These are phyloP conservation scores for Schizopygopsis malacanthus DNA, from an alignment of 2,797 vertebrate genomes.

Conservation along the genomic window DNA sequence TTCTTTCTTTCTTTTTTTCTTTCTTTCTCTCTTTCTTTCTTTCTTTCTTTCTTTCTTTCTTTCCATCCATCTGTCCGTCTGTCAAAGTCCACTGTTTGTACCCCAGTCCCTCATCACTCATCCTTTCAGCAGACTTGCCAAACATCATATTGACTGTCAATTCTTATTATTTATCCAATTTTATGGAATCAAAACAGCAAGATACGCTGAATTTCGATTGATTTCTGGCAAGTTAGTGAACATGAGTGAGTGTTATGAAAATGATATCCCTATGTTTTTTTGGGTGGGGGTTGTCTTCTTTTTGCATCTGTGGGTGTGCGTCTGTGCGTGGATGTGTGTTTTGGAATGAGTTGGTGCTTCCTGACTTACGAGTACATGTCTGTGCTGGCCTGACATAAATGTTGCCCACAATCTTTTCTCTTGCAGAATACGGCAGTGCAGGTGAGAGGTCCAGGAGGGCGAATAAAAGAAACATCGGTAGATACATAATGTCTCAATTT, in stretches of 20 bases:
- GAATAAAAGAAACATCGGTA: constrained; percentile 88
- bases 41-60: neutral
- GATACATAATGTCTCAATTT: constrained; percentile 81
- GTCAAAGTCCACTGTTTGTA: constrained; percentile 44
- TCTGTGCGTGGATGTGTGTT: constrained; percentile 46
- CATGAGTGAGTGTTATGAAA: constrained; percentile 75
- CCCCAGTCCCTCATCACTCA: constrained; percentile 70
- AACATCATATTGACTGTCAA: constrained; percentile 67
- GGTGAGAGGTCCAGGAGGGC: constrained; percentile 86
- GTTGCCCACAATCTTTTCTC: constrained; percentile 85
- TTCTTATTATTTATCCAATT: constrained; percentile 28
- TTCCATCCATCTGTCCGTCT: neutral
- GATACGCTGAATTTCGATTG: constrained; percentile 42
- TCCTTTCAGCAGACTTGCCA: constrained; percentile 84
- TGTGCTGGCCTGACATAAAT: constrained; percentile 84
- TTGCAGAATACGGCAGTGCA: constrained; percentile 88
- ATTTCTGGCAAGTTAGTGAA: constrained; percentile 80
- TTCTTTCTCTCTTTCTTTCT: neutral
- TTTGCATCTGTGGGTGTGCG: constrained; percentile 37
- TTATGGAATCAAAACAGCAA: constrained; percentile 27
- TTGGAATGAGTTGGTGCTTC: constrained; percentile 60
- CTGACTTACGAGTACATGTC: constrained; percentile 73
- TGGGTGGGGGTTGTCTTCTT: constrained; percentile 46
- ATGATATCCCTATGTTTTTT: constrained; percentile 71
- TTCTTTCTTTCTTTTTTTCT: neutral